Base-by-base conservation (phyloP, 1,140 invertebrate genomes). In the Danaus plexippus region DNA sequence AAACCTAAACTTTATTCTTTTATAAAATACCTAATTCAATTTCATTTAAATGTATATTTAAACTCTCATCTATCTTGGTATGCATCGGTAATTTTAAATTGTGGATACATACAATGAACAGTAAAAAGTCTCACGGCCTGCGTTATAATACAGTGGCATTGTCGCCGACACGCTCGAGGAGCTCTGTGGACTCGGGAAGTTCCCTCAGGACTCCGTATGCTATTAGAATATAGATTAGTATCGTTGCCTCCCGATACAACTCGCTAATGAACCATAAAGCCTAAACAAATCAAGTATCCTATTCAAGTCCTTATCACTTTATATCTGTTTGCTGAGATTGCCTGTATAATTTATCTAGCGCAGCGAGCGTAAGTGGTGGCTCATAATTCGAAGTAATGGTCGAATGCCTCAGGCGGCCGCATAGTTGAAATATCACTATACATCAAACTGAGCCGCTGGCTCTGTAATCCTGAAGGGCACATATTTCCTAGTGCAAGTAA, bases 151-250 rank as follows among this genome's bases (percentile, higher is more conserved):
- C 73, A 67, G 65, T 65, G 66, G 71, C 66, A 79, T 79, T 81
- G 78, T 81, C 59, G 65, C 69, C 61, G 75, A 69, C 71, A 79
- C 75, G 80, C 54, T 74, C 59, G 60, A 67, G 62, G 54, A 52
- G 66, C 69, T 65, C 67, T 67, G 71, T 64, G 65, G 60, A 57
- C 52, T 67, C 71, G 67, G 71, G 74, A 78, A 71, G 68, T 66
- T 66, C 75, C 73, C 68, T 69, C 66, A 73, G 73, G 76, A 77
- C 70, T 63, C 46, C 59, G 64, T 71, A 66, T 69, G 71, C 69
- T 59, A 80, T 74, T 73, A 77, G 74, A 81, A 81, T 84, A 73
- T 77, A 77, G 77, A 84, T 84, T 81, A 75, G 62, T 61, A 67
- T 74, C 64, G 59, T 58, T 59, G 49, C 60, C 50, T 65, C 56